A percentile compares a stretch with the other conserved stretches of the same genome.
phyloP scores from a whole-genome alignment of 53 echinoderm and acorn worm genomes.

The Pentamera pediparva region DNA sequence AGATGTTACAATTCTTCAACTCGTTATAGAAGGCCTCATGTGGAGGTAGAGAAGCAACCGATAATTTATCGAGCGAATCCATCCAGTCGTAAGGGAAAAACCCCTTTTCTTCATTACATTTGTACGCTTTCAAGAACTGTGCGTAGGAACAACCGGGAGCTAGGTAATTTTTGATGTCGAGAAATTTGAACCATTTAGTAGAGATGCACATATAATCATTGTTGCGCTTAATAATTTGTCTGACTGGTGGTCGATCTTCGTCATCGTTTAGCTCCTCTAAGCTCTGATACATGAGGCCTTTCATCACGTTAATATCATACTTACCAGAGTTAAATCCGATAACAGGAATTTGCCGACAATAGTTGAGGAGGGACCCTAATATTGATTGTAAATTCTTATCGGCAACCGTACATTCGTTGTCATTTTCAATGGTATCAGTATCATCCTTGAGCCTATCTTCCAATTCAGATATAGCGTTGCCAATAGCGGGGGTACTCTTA shows the following conservation, averaged over 20 bases:
- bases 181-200: neutral
- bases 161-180: conserved; percentile 37
- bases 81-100: conserved; percentile 48
- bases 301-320: conserved; percentile 12
- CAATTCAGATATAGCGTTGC: neutral
- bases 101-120: conserved; percentile 26
- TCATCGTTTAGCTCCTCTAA: neutral
- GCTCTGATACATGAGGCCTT: conserved; percentile 4
- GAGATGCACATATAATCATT: conserved; percentile 25
- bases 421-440: neutral
- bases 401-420: neutral
- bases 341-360: conserved; percentile 18
- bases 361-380: neutral
- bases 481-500: no score
- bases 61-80: conserved; percentile 29
- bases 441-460: neutral
- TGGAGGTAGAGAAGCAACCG: conserved; percentile 4
- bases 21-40: conserved; percentile 24
- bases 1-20: conserved; percentile 4
- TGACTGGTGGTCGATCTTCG: neutral
- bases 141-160: conserved; percentile 31
- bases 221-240: conserved; percentile 12
- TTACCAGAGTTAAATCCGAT: conserved; percentile 12
- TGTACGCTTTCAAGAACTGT: conserved; percentile 43
- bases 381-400: neutral